Evolutionary conservation across 2,888 invertebrate species (phyloP).

Genomic region (Zygogramma bicolorata): DNA sequence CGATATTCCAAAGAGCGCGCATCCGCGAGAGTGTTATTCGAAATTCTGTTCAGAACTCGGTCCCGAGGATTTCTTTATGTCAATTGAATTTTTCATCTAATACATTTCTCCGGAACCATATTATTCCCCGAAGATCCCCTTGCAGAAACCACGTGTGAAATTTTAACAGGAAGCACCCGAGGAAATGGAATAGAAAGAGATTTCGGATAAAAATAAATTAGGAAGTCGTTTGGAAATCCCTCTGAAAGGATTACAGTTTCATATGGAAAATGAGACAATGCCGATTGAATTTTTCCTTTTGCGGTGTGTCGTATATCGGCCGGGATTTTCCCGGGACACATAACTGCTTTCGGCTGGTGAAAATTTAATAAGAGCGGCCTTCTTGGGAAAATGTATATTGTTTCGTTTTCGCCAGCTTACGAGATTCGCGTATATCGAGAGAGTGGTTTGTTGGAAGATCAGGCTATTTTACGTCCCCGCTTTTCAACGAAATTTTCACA

Average conservation of each 20-base stretch:
- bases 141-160: constrained; percentile 49
- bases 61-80: constrained; percentile 7
- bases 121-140: constrained; percentile 45
- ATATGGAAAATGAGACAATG: constrained; percentile 47
- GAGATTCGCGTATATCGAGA: too few relatives aligned
- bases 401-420: too few relatives aligned
- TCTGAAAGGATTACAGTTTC: constrained; percentile 47
- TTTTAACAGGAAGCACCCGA: constrained; percentile 46
- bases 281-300: constrained; percentile 40
- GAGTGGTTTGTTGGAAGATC: too few relatives aligned
- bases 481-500: too few relatives aligned
- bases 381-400: background rate
- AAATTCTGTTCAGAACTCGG: constrained; percentile 2
- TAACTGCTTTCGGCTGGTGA: constrained; percentile 21
- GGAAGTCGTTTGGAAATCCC: constrained; percentile 41
- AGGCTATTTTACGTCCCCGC: too few relatives aligned
- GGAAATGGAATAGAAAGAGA: constrained; percentile 40
- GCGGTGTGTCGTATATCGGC: constrained; percentile 2
- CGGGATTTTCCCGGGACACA: constrained; percentile 24
- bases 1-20: constrained; percentile 22
- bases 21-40: constrained; percentile 21
- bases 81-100: constrained; percentile 40
- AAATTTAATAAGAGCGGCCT: constrained; percentile 26
- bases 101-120: constrained; percentile 53
- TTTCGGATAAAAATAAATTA: constrained; percentile 49